Evolutionary conservation across 2,113 vertebrate genomes (phyloP).

Genomic region (Emydura subglobosa): DNA sequence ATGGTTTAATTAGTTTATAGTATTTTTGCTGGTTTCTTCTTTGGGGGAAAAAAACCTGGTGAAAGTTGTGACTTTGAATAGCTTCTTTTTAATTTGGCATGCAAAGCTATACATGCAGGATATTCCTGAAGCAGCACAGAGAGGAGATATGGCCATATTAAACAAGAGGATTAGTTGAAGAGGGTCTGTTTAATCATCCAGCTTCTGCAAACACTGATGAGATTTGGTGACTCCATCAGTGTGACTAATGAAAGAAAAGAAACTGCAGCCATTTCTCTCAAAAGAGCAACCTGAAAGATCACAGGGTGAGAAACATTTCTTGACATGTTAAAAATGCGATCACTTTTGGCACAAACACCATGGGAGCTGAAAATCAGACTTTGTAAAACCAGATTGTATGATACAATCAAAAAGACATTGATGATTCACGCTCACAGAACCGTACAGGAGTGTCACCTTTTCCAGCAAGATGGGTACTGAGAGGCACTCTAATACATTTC

Average conservation of each 20-base stretch:
- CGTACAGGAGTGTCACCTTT: neutral
- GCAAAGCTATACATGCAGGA: neutral
- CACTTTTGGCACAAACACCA: neutral
- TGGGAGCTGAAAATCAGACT: neutral
- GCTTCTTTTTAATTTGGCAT: neutral
- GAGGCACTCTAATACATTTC: neutral
- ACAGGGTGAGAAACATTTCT: fast-evolving
- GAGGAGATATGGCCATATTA: neutral
- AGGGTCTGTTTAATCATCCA: neutral
- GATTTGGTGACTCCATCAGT: neutral
- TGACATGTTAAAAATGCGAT: neutral
- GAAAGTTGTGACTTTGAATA: neutral
- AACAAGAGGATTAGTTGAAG: neutral
- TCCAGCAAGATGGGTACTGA: neutral
- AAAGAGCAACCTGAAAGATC: neutral
- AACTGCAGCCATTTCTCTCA: neutral
- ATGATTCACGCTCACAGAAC: neutral
- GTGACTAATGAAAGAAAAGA: neutral
- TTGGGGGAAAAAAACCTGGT: neutral
- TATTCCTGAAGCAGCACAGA: neutral
- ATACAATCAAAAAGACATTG: neutral
- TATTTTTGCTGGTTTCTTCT: neutral
- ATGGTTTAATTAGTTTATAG: too few species aligned
- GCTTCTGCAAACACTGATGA: neutral
- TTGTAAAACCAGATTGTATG: neutral